phyloP scores from a whole-genome alignment of 1,140 invertebrate genomes.

The Drosophila sp. region DNA sequence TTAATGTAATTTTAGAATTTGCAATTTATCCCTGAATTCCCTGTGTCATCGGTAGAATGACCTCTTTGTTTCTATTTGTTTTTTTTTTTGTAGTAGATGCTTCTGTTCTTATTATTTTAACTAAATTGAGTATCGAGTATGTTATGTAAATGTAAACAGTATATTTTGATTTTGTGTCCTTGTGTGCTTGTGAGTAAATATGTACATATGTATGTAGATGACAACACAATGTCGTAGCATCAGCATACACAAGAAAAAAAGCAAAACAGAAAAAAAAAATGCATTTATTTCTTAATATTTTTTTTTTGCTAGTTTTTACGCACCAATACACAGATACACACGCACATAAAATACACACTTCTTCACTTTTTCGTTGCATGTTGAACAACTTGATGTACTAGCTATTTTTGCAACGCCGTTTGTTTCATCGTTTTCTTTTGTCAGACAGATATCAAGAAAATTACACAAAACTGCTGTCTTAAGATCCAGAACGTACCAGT shows the following conservation, averaged over 20 bases:
- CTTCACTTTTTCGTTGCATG: background rate
- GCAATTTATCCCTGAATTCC: no score
- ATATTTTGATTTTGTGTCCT: no score
- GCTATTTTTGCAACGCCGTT: background rate
- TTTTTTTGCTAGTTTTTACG: no score
- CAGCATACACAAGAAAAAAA: background rate
- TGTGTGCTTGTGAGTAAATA: no score
- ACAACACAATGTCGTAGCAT: conserved; percentile 48
- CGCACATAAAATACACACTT: background rate
- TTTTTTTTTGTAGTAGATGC: conserved; percentile 2
- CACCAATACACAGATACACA: conserved; percentile 2
- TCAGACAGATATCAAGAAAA: background rate
- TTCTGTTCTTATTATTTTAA: background rate
- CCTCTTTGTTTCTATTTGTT: background rate
- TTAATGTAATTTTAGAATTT: conserved; percentile 21
- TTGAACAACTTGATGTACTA: background rate
- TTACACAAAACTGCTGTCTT: conserved; percentile 1
- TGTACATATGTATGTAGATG: conserved; percentile 14
- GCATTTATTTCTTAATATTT: background rate
- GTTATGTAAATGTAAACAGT: no score
- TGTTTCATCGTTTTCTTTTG: background rate
- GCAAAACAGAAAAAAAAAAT: background rate
- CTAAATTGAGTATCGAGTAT: background rate
- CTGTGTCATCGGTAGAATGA: conserved; percentile 18
- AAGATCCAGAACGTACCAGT: background rate